Evolutionary conservation across 2,113 vertebrate genomes (phyloP).

Genomic region (Corythaeola cristata): DNA sequence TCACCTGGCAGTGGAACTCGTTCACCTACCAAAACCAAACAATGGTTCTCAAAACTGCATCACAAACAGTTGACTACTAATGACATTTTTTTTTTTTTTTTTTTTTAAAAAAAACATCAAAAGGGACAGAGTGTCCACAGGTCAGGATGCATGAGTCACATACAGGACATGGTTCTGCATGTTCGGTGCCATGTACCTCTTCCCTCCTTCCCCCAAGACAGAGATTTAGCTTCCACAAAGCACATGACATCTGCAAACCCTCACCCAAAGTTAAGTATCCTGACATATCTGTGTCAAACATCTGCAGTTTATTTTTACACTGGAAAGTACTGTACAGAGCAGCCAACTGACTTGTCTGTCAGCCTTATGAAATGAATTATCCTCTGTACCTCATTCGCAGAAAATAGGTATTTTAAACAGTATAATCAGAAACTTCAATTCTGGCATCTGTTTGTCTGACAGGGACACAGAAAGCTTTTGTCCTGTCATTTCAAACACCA

Average conservation of each 20-base stretch:
- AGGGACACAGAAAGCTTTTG: background rate
- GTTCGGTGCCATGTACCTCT: background rate
- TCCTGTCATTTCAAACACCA: background rate
- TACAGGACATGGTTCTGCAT: background rate
- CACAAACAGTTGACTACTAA: background rate
- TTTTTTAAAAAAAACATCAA: background rate
- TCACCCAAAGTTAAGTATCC: constrained; percentile 8
- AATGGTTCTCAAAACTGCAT: background rate
- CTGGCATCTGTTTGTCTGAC: background rate
- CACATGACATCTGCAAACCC: constrained; percentile 16
- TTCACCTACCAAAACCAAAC: background rate
- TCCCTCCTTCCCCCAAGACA: background rate
- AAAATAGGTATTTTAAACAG: background rate
- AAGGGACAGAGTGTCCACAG: background rate
- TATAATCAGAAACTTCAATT: background rate
- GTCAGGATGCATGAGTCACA: background rate
- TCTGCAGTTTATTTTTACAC: constrained; percentile 46
- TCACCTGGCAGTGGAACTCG: background rate
- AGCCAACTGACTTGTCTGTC: constrained; percentile 26
- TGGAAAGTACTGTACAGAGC: background rate
- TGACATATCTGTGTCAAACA: constrained; percentile 39
- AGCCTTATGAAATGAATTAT: constrained; percentile 6
- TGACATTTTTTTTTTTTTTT: background rate
- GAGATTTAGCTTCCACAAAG: background rate
- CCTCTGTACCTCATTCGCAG: background rate